Evolutionary conservation across 2,888 invertebrate genomes (phyloP).

Genomic region (Cremastinae sp.): DNA sequence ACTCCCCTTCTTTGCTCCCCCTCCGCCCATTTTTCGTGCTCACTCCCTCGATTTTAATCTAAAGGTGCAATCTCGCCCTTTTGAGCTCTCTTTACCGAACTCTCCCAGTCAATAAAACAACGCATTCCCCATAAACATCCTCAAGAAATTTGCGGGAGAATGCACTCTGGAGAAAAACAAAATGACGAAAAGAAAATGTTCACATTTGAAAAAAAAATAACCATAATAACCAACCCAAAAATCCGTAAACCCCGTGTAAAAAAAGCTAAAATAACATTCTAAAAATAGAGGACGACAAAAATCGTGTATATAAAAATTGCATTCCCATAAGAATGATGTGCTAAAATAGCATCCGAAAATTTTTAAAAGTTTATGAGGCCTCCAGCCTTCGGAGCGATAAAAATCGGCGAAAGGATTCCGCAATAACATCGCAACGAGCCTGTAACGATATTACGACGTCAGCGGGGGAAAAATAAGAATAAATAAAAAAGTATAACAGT

Average conservation of each 20-base stretch:
- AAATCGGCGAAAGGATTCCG: slow-evolving; percentile 11
- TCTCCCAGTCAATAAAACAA: too few relatives aligned
- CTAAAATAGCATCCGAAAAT: not conserved
- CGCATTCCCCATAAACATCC: too few relatives aligned
- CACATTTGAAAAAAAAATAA: too few relatives aligned
- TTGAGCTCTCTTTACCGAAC: slow-evolving; percentile 33
- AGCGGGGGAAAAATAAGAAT: not conserved
- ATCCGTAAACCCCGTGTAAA: too few relatives aligned
- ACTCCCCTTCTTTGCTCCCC: slow-evolving; percentile 29
- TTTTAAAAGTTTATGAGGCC: not conserved
- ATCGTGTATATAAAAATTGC: slow-evolving; percentile 1
- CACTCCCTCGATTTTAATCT: slow-evolving; percentile 60
- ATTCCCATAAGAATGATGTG: not conserved
- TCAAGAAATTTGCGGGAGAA: too few relatives aligned
- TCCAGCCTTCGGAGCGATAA: too few relatives aligned
- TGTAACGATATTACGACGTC: not conserved
- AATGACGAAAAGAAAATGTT: not conserved
- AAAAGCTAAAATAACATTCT: not conserved
- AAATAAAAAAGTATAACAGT: not conserved
- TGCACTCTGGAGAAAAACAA: not conserved
- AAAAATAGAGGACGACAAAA: not conserved
- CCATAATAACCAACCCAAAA: too few relatives aligned
- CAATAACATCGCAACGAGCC: not conserved
- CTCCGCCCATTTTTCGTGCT: slow-evolving; percentile 32
- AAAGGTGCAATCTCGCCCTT: slow-evolving; percentile 57